Conservation (phyloP, 2,113 vertebrate genomes). For the Eurypyga helias region DNA sequence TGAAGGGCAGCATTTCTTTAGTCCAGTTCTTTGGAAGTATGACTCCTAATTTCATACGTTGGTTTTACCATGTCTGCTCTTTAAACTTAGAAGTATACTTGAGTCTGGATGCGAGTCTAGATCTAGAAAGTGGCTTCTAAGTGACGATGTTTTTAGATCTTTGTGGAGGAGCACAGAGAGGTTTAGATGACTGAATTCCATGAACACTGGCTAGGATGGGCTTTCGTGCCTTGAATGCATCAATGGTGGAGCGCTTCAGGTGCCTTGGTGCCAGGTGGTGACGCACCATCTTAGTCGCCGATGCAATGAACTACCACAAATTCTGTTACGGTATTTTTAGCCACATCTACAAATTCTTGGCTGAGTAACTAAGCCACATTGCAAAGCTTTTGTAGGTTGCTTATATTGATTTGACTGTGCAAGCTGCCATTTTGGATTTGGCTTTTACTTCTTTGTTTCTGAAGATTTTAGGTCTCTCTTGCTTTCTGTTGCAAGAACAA, state of each 20-base stretch:
- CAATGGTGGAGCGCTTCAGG: not conserved
- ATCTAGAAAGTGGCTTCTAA: not conserved
- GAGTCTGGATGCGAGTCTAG: not conserved
- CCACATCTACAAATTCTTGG: not conserved
- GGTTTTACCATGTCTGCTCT: not conserved
- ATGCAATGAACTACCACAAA: not conserved
- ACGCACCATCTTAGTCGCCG: not conserved
- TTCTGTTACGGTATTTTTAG: not conserved
- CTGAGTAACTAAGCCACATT: not conserved
- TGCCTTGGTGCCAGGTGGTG: not conserved
- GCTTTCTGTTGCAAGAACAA: not conserved
- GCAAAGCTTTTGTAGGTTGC: not conserved
- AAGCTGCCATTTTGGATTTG: not conserved
- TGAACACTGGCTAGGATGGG: not conserved
- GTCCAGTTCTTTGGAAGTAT: not conserved
- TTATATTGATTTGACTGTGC: not conserved
- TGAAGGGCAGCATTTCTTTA: not conserved
- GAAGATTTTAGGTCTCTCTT: not conserved
- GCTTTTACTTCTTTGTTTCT: not conserved
- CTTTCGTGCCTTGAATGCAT: not conserved
- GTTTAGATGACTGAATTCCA: not conserved
- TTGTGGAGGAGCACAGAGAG: accelerated
- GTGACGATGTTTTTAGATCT: not conserved
- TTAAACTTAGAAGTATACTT: not conserved
- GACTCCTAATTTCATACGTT: not conserved